Base-by-base conservation (phyloP, 2,797 vertebrate species). In the Typhlichthys subterraneus region DNA sequence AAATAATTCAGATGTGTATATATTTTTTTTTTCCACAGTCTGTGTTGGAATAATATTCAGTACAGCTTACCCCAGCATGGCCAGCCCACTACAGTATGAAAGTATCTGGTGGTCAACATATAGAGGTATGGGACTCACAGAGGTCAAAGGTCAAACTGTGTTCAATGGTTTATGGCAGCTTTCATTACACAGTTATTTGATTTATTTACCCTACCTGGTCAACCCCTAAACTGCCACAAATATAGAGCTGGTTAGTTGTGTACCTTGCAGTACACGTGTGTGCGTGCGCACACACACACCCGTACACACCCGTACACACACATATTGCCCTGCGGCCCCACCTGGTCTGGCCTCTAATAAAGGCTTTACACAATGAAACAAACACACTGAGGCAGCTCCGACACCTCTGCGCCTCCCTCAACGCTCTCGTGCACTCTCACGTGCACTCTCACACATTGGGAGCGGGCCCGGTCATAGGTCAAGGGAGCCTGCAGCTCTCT, bases 341-440 rank as follows among this genome's bases (percentile, higher is more conserved):
- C 91, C 85, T 92, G 87, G 77, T 82, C 84, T 73, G 42, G 78
- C 72, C 87, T 87, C 91, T 89, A 95, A 93, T 91, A 93, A 90
- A 88, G 87, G 82, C 76, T 91, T 91, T 85, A 88, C 69, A 85
- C 86, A 90, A 84, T 75, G 78, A 89, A 91, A 91, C 90, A 87
- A 86, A 92, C 85, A 86, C 63, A 79, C 78, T 70, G 80, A 88
- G 54, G 81, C 76, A 80, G 77, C 84, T 84, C 69, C 72, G 80
- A 93, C 87, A 92, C 88, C 88, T 86, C 82, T 82, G 89, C 76
- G 88, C 80, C 87, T 87, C 85, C 87, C 86, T 84, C 65, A 70
- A 59, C 53, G 57, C 29, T 69, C 71, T 68, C 61, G 14, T 45
- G 49, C 49, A 47, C 42, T 29, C 42, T 59, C 11, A 53, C 31